These are phyloP conservation scores for Cheiracanthium punctorium DNA, from an alignment of 2,888 invertebrate genomes.

Conservation along the genomic window DNA sequence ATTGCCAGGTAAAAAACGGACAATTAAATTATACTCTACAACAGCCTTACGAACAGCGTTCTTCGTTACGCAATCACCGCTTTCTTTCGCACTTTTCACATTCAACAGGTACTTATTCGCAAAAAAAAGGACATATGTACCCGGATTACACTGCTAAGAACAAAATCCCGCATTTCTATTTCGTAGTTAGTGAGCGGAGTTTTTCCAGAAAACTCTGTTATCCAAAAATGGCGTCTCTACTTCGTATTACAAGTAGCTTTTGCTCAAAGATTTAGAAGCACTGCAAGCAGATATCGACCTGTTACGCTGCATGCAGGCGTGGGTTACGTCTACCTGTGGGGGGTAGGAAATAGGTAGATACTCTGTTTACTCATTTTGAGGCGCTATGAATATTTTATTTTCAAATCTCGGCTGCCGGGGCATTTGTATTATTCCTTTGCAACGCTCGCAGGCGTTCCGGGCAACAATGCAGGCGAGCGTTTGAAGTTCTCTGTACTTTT, in stretches of 20 bases:
- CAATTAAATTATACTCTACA: too few species aligned
- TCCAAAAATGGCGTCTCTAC: conserved; percentile 19
- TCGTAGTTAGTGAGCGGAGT: too few species aligned
- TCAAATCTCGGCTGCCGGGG: conserved; percentile 61
- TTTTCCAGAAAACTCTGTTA: background rate
- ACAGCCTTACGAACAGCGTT: too few species aligned
- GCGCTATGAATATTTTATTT: conserved; percentile 69
- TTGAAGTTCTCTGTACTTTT: background rate
- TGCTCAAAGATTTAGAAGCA: conserved; percentile 20
- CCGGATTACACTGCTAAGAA: too few species aligned
- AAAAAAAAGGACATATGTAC: too few species aligned
- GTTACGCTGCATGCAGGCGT: conserved; percentile 26
- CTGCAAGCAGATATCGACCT: conserved; percentile 51
- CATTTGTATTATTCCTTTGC: conserved; percentile 57
- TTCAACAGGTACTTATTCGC: too few species aligned
- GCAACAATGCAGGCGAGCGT: conserved; percentile 18
- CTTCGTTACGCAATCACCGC: too few species aligned
- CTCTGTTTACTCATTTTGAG: conserved; percentile 68
- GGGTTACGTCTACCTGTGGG: conserved; percentile 61
- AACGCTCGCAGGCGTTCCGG: background rate
- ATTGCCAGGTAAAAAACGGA: too few species aligned
- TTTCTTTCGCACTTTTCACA: too few species aligned
- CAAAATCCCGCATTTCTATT: too few species aligned
- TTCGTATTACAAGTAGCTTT: conserved; percentile 9
- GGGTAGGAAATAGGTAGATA: conserved; percentile 42